These are phyloP conservation scores for Condylura cristata DNA, from an alignment of 2,113 vertebrate species.

Conservation along the genomic window DNA sequence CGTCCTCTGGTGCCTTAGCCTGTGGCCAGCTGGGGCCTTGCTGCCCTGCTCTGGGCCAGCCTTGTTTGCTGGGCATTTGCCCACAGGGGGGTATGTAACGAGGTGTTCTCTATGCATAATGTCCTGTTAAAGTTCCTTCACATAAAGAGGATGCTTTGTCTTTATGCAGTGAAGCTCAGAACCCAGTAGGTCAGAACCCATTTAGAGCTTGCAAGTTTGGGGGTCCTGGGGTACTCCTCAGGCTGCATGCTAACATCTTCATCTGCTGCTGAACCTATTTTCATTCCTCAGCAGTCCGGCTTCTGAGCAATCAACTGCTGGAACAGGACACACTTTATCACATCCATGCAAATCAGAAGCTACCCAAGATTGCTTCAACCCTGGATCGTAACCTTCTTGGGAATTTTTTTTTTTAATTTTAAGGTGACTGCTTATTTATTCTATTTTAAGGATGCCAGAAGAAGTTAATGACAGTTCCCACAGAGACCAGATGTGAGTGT, in stretches of 20 bases:
- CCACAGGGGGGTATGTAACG: too few species aligned
- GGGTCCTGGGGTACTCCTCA: too few species aligned
- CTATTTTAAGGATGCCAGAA: constrained; percentile 65
- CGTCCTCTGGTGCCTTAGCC: too few species aligned
- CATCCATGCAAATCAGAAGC: constrained; percentile 58
- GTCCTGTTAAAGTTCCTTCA: too few species aligned
- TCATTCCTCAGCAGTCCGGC: background rate
- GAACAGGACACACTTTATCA: constrained; percentile 20
- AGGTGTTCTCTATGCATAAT: too few species aligned
- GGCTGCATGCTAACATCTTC: background rate
- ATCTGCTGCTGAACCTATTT: background rate
- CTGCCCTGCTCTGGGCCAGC: too few species aligned
- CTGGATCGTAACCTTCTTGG: background rate
- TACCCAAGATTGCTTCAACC: constrained; percentile 49
- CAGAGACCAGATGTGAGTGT: constrained; percentile 3
- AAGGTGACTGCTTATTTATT: constrained; percentile 65
- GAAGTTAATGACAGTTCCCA: constrained; percentile 68
- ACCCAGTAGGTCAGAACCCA: too few species aligned
- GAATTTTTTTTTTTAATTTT: background rate
- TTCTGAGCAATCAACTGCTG: constrained; percentile 14
- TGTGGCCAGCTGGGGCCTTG: too few species aligned
- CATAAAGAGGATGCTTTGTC: too few species aligned
- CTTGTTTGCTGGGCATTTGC: too few species aligned
- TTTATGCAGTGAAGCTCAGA: too few species aligned
- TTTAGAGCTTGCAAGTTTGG: too few species aligned